phyloP scores from a whole-genome alignment of 2,888 invertebrate species.

The Eledona agricola region DNA sequence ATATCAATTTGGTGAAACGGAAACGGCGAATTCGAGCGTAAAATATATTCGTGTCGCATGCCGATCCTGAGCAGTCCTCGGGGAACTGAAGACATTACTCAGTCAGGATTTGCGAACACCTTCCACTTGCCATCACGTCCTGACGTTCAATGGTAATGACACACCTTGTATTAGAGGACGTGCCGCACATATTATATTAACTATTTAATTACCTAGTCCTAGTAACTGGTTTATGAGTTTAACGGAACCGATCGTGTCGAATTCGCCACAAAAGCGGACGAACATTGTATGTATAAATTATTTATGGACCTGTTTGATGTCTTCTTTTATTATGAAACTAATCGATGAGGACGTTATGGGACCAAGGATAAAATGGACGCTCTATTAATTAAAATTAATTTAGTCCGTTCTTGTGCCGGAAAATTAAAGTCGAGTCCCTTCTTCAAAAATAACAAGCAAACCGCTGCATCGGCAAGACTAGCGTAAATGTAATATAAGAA shows the following conservation, averaged over 20 bases:
- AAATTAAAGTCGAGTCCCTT: too few species aligned
- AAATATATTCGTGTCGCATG: slow-evolving; percentile 40
- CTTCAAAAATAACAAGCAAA: too few species aligned
- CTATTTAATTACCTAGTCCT: slow-evolving; percentile 16
- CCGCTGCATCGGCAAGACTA: too few species aligned
- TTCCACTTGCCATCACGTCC: slow-evolving; percentile 19
- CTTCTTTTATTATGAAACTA: too few species aligned
- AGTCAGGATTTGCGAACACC: slow-evolving; percentile 27
- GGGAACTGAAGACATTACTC: slow-evolving; percentile 33
- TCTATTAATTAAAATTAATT: too few species aligned
- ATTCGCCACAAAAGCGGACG: too few species aligned
- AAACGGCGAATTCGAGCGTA: slow-evolving; percentile 27
- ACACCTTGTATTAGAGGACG: slow-evolving; percentile 11
- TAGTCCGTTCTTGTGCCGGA: too few species aligned
- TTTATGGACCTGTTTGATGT: too few species aligned
- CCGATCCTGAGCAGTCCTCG: slow-evolving; percentile 31
- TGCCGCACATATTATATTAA: slow-evolving; percentile 19
- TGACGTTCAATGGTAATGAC: slow-evolving; percentile 23
- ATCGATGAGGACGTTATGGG: too few species aligned
- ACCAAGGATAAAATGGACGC: too few species aligned
- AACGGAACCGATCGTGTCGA: slow-evolving; percentile 9
- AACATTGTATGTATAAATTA: too few species aligned
- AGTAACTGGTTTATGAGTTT: slow-evolving; percentile 8
- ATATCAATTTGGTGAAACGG: slow-evolving; percentile 30
- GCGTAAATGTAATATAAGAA: too few species aligned